phyloP scores from a whole-genome alignment of 1,140 invertebrate genomes.

The Kradibia gibbosae region DNA sequence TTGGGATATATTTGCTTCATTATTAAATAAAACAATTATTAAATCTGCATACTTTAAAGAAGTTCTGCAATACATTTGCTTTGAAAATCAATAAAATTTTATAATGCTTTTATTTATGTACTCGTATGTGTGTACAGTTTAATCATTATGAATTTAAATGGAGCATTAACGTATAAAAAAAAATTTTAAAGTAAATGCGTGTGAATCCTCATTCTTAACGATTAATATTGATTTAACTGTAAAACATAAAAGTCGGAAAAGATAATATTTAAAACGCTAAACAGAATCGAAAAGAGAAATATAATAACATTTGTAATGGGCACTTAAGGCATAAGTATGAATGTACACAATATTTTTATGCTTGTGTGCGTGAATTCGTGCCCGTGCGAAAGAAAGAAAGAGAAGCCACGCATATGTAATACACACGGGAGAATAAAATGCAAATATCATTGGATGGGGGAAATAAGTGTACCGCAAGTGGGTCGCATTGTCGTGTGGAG shows the following conservation, averaged over 20 bases:
- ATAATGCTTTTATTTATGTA: background rate
- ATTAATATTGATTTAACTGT: too few species aligned
- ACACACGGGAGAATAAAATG: too few species aligned
- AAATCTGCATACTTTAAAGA: background rate
- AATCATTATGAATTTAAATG: background rate
- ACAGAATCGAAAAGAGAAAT: too few species aligned
- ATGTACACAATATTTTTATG: background rate
- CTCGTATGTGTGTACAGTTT: background rate
- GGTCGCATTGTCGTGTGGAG: background rate
- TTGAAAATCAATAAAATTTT: constrained; percentile 4
- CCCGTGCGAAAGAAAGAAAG: background rate
- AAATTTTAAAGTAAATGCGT: too few species aligned
- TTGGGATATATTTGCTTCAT: background rate
- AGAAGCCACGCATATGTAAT: too few species aligned
- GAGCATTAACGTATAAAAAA: too few species aligned
- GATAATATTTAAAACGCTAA: too few species aligned
- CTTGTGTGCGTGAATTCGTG: background rate
- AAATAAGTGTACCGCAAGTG: constrained; percentile 2
- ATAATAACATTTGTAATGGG: too few species aligned
- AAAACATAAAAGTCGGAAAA: too few species aligned
- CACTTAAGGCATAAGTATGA: too few species aligned
- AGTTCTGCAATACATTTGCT: background rate
- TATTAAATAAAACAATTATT: background rate
- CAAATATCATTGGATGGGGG: background rate
- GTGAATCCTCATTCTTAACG: too few species aligned